Percentiles rank a stretch among this genome's conserved stretches.
These are phyloP conservation scores for Trichopria drosophilae DNA, from an alignment of 2,888 invertebrate species.

Conservation along the genomic window DNA sequence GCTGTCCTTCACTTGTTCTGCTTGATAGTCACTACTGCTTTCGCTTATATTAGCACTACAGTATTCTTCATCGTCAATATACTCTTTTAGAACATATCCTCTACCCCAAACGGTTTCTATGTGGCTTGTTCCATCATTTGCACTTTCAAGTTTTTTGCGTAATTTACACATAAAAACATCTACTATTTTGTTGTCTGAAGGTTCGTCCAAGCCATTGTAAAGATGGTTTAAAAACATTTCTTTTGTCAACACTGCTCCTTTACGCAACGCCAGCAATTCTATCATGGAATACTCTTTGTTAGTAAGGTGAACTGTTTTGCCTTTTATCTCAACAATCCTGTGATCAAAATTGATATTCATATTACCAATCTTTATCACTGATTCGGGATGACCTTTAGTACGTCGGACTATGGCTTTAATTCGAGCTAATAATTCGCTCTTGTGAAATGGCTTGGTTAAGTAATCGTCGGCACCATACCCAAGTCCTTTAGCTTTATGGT, in stretches of 20 bases:
- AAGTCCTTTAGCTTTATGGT: slow-evolving; percentile 10
- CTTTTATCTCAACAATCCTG: slow-evolving; percentile 16
- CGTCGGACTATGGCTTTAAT: slow-evolving; percentile 16
- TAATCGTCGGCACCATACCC: slow-evolving; percentile 16
- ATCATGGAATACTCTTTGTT: slow-evolving; percentile 18
- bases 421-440: slow-evolving; percentile 13
- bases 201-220: slow-evolving; percentile 14
- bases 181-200: slow-evolving; percentile 13
- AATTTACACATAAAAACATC: slow-evolving; percentile 18
- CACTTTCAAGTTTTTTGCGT: slow-evolving; percentile 14
- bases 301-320: slow-evolving; percentile 18
- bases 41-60: slow-evolving; percentile 10
- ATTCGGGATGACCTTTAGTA: slow-evolving; percentile 17
- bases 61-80: slow-evolving; percentile 11
- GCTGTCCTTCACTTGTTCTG: too few relatives aligned
- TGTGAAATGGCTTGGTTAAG: slow-evolving; percentile 18
- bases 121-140: slow-evolving; percentile 13
- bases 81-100: slow-evolving; percentile 15
- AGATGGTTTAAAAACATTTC: slow-evolving; percentile 18
- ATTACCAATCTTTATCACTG: slow-evolving; percentile 18
- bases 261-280: slow-evolving; percentile 17
- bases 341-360: slow-evolving; percentile 16
- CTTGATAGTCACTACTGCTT: too few relatives aligned
- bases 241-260: slow-evolving; percentile 14
- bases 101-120: slow-evolving; percentile 16